Evolutionary conservation across 2,888 invertebrate genomes (phyloP).

Genomic region (Acanthosoma haemorrhoidale): DNA sequence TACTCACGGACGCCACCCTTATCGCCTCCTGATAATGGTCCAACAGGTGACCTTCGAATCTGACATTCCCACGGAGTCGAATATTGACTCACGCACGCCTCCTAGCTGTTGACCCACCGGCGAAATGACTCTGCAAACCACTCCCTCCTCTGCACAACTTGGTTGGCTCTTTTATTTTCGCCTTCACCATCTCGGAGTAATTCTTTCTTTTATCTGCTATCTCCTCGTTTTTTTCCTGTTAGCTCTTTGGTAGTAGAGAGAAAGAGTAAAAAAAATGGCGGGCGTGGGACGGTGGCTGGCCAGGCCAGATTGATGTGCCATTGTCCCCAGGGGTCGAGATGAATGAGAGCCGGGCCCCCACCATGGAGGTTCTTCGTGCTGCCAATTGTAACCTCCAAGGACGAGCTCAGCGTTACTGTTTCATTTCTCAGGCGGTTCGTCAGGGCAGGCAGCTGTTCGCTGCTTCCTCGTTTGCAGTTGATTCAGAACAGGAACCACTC

Average conservation of each 20-base stretch:
- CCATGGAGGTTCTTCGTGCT: not conserved
- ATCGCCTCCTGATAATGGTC: not conserved
- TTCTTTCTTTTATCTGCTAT: slow-evolving; percentile 13
- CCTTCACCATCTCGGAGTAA: not conserved
- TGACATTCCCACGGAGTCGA: slow-evolving; percentile 17
- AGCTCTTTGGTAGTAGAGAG: not conserved
- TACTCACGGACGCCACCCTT: too few species aligned
- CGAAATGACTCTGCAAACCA: slow-evolving; percentile 13
- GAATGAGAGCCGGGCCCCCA: slow-evolving; percentile 17
- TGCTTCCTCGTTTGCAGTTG: not conserved
- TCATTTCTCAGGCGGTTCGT: too few species aligned
- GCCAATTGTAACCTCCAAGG: not conserved
- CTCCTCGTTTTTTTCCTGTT: not conserved
- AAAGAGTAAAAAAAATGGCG: slow-evolving; percentile 6
- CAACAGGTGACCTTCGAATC: not conserved
- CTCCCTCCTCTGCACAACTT: not conserved
- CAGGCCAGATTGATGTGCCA: slow-evolving; percentile 19
- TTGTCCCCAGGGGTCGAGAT: slow-evolving; percentile 5
- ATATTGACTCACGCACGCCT: slow-evolving; percentile 19
- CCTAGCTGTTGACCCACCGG: not conserved
- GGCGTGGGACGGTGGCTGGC: slow-evolving; percentile 22
- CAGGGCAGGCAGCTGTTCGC: too few species aligned
- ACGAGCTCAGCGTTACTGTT: not conserved
- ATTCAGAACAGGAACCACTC: not conserved
- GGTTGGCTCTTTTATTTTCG: not conserved